Percentiles rank a stretch among this genome's conserved stretches.
These are phyloP conservation scores for Neosalanx taihuensis DNA, from an alignment of 2,797 vertebrate genomes.

Conservation along the genomic window DNA sequence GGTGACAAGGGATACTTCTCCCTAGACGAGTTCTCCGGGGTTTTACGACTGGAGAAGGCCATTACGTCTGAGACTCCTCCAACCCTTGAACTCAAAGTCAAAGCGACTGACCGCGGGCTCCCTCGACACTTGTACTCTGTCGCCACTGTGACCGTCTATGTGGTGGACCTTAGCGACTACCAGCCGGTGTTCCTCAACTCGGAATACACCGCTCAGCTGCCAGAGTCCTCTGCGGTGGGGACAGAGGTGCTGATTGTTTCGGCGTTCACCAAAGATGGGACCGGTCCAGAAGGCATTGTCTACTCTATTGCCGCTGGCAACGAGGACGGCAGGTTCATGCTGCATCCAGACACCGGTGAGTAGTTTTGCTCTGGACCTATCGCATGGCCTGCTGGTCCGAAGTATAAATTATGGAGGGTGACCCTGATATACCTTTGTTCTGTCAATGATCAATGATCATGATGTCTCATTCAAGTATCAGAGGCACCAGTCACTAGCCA, in stretches of 20 bases:
- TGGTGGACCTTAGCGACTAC: conserved; percentile 89
- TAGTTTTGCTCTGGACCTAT: background rate
- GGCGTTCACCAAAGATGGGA: conserved; percentile 70
- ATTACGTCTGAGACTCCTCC: conserved; percentile 74
- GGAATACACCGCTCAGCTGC: conserved; percentile 79
- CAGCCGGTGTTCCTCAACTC: conserved; percentile 85
- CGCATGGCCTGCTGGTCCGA: background rate
- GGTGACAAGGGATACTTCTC: conserved; percentile 87
- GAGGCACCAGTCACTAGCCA: too few relatives aligned
- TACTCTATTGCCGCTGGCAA: conserved; percentile 88
- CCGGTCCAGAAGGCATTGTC: conserved; percentile 69
- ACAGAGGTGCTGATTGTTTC: conserved; percentile 82
- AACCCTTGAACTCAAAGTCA: conserved; percentile 82
- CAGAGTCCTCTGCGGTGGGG: conserved; percentile 79
- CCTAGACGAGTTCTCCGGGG: conserved; percentile 87
- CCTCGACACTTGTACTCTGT: conserved; percentile 81
- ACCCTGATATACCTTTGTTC: conserved; percentile 88
- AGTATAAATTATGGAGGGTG: conserved; percentile 85
- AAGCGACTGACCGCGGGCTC: conserved; percentile 85
- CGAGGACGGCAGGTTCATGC: conserved; percentile 78
- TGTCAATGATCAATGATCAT: conserved; percentile 81
- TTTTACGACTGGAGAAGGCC: conserved; percentile 87
- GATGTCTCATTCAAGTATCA: conserved; percentile 74
- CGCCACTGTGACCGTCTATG: conserved; percentile 81
- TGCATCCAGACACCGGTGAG: conserved; percentile 84